Percentiles rank a stretch among this genome's conserved stretches.
phyloP scores from a whole-genome alignment of 2,797 vertebrate species.

The Loriculus beryllinus region DNA sequence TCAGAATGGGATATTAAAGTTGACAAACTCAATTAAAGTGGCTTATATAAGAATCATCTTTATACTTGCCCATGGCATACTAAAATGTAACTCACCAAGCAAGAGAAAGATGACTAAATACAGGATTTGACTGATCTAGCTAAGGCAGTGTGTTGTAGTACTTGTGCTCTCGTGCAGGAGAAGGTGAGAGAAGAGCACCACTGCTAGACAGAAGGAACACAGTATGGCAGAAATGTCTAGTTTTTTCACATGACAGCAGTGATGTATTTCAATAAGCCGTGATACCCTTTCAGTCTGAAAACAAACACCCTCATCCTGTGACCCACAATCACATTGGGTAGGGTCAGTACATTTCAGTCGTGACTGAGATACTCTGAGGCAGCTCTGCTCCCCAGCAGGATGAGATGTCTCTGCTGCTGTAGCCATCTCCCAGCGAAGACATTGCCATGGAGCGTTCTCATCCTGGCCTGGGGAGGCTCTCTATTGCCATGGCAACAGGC shows the following conservation, averaged over 20 bases:
- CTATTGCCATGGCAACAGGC: constrained; percentile 76
- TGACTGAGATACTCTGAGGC: neutral
- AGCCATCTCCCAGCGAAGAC: constrained; percentile 48
- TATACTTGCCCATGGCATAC: neutral
- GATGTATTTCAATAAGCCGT: neutral
- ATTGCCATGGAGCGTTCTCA: constrained; percentile 29
- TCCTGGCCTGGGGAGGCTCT: constrained; percentile 61
- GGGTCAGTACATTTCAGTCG: neutral
- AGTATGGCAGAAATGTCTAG: neutral
- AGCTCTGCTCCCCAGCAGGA: neutral
- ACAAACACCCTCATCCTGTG: neutral
- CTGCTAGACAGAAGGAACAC: neutral
- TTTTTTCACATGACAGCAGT: neutral
- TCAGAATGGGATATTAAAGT: neutral
- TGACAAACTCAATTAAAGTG: neutral
- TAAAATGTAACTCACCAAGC: neutral
- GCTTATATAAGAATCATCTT: neutral
- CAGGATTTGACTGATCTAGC: neutral
- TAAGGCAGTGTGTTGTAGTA: neutral
- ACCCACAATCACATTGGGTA: neutral
- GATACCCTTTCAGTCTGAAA: constrained; percentile 4
- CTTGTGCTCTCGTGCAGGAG: fast-evolving
- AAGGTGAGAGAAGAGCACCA: neutral
- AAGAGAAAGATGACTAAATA: neutral
- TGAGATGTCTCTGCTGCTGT: neutral